These are phyloP conservation scores for Gallinago media DNA, from an alignment of 2,113 vertebrate species.

Conservation along the genomic window DNA sequence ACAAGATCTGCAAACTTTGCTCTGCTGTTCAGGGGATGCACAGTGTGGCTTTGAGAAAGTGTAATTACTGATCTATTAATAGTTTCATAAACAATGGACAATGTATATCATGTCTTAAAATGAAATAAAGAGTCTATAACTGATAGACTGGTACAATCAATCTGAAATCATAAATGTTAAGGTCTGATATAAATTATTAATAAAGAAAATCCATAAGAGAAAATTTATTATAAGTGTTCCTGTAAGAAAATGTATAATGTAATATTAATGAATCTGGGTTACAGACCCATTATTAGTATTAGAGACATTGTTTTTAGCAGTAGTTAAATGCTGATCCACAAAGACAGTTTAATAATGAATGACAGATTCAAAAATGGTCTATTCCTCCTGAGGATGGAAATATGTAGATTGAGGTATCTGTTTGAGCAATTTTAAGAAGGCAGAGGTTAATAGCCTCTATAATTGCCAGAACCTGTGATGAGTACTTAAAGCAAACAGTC, in stretches of 20 bases:
- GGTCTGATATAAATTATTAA: not conserved
- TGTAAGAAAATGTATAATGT: not conserved
- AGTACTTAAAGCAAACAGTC: conserved; percentile 22
- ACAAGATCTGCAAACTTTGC: not conserved
- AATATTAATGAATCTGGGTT: not conserved
- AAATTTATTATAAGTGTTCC: not conserved
- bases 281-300: not conserved
- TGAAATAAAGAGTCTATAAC: not conserved
- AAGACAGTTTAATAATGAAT: conserved; percentile 7
- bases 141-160: not conserved
- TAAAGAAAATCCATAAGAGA: not conserved
- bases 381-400: not conserved
- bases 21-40: not conserved
- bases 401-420: not conserved
- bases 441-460: not conserved
- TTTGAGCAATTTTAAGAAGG: conserved; percentile 16
- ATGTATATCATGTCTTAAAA: not conserved
- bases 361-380: not conserved
- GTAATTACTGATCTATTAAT: not conserved
- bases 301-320: not conserved
- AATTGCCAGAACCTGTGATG: conserved; percentile 39
- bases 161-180: not conserved
- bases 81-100: not conserved
- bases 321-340: not conserved
- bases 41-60: not conserved